Percentiles rank a stretch among this genome's conserved stretches.
Evolutionary conservation across 2,888 invertebrate species (phyloP).

Genomic region (Agrotis ipsilon): DNA sequence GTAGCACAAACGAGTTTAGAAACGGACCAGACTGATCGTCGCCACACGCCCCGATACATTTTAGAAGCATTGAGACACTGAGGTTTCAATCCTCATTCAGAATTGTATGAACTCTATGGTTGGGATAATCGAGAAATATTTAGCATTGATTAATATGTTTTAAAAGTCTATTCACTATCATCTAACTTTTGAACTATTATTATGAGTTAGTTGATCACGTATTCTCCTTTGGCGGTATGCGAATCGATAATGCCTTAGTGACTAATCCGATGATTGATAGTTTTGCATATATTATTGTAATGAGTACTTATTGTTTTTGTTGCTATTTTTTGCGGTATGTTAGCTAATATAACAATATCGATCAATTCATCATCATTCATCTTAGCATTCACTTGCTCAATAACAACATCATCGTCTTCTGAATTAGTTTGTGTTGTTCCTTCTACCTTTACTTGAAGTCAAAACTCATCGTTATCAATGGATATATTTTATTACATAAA

Average conservation of each 20-base stretch:
- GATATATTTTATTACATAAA: conserved; percentile 5
- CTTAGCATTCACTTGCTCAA: neutral
- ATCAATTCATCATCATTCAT: conserved; percentile 9
- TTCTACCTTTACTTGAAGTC: neutral
- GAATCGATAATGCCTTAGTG: neutral
- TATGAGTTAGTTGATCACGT: neutral
- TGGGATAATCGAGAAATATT: neutral
- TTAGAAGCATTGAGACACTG: conserved; percentile 37
- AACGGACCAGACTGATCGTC: conserved; percentile 62
- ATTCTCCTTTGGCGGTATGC: neutral
- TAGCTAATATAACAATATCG: conserved; percentile 11
- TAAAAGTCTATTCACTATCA: neutral
- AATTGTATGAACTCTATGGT: conserved; percentile 18
- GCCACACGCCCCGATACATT: conserved; percentile 51
- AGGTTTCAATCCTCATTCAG: conserved; percentile 31
- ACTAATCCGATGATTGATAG: conserved; percentile 12
- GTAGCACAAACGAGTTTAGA: conserved; percentile 62
- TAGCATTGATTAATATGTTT: neutral
- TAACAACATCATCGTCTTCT: neutral
- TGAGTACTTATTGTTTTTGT: neutral
- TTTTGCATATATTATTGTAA: neutral
- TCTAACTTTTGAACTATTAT: neutral
- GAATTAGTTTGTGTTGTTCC: conserved; percentile 10
- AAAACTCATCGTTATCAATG: conserved; percentile 21
- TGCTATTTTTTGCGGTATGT: neutral